phyloP scores from a whole-genome alignment of 2,797 vertebrate genomes.

The Echeneis naucrates region DNA sequence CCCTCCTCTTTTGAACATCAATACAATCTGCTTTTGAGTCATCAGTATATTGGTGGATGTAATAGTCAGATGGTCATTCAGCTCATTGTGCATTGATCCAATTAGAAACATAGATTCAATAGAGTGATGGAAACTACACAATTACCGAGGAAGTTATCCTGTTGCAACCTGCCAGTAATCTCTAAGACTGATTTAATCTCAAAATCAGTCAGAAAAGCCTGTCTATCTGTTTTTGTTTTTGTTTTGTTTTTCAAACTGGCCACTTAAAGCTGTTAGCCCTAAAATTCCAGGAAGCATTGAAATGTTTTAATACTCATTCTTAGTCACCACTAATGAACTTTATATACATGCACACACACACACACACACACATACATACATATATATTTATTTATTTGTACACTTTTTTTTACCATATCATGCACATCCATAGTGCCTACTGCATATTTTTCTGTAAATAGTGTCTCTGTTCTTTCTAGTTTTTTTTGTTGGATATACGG shows the following conservation, averaged over 20 bases:
- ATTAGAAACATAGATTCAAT: conserved; percentile 1
- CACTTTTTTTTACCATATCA: too few relatives aligned
- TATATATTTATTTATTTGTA: too few relatives aligned
- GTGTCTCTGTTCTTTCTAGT: too few relatives aligned
- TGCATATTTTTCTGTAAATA: too few relatives aligned
- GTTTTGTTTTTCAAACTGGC: too few relatives aligned
- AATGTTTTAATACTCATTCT: too few relatives aligned
- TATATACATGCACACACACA: too few relatives aligned
- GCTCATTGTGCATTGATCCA: conserved; percentile 25
- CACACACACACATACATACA: too few relatives aligned
- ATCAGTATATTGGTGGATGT: conserved; percentile 13
- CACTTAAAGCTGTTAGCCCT: too few relatives aligned
- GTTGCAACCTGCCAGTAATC: background rate
- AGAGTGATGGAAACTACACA: background rate
- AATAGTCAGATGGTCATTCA: conserved; percentile 12
- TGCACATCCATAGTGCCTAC: too few relatives aligned
- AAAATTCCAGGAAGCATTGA: background rate
- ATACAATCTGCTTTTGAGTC: conserved; percentile 19
- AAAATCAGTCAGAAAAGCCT: background rate
- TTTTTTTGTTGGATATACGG: too few relatives aligned
- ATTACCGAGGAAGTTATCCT: background rate
- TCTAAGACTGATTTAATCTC: conserved; percentile 16
- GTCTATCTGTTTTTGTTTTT: background rate
- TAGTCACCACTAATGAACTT: too few relatives aligned
- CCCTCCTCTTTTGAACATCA: conserved; percentile 15